Evolutionary conservation across 2,797 vertebrate genomes (phyloP).

Genomic region (Scarus forsteni): DNA sequence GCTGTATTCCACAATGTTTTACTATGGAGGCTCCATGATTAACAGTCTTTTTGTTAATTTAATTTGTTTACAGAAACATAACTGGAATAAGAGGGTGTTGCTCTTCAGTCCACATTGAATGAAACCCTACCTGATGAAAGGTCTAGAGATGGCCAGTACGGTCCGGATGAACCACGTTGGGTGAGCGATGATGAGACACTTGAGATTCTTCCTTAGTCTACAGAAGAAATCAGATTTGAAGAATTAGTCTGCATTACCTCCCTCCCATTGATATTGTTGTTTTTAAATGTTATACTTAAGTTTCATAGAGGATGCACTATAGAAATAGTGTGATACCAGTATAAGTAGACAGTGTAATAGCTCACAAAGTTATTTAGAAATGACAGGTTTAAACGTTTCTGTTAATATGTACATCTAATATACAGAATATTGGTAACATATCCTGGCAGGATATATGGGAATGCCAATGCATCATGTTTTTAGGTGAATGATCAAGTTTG

Average conservation of each 20-base stretch:
- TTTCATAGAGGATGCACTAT: too few species aligned
- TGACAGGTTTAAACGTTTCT: neutral
- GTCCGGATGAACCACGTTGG: conserved; percentile 98
- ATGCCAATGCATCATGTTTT: too few species aligned
- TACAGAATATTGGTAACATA: too few species aligned
- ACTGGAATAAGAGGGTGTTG: neutral
- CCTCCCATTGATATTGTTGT: too few species aligned
- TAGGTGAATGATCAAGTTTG: too few species aligned
- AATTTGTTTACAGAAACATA: neutral
- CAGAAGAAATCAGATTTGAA: conserved; percentile 13
- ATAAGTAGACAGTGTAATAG: too few species aligned
- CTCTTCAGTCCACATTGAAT: neutral
- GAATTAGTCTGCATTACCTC: neutral
- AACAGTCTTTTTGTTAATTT: neutral
- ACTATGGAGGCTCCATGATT: neutral
- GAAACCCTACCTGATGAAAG: conserved; percentile 92
- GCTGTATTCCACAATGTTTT: neutral
- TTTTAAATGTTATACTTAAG: too few species aligned
- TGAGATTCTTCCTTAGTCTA: conserved; percentile 96
- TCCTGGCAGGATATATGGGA: too few species aligned
- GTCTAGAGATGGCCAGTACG: conserved; percentile 93
- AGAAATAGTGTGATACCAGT: too few species aligned
- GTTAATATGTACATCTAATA: too few species aligned
- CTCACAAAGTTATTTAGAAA: neutral
- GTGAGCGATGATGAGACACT: conserved; percentile 95